A percentile compares a stretch with the other conserved stretches of the same genome.
Conservation (phyloP, 2,888 invertebrate species). For the Drosophila dives region DNA sequence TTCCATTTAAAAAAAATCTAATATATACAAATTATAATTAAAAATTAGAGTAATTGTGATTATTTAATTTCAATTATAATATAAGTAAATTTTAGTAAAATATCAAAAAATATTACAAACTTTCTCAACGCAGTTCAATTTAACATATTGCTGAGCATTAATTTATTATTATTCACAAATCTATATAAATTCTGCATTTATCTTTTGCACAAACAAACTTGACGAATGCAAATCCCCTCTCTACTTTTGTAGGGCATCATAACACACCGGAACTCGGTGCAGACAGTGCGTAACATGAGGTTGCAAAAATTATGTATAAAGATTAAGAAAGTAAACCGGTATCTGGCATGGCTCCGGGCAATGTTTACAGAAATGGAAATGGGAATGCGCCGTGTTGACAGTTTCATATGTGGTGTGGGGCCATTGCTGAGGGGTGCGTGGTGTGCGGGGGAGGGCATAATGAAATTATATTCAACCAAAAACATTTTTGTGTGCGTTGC, state of each 20-base stretch:
- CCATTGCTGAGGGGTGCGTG: neutral
- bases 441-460: slow-evolving; percentile 21
- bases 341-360: slow-evolving; percentile 60
- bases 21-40: neutral
- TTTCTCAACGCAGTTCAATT: neutral
- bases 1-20: neutral
- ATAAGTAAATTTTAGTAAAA: neutral
- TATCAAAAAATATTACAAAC: neutral
- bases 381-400: slow-evolving; percentile 63
- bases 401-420: slow-evolving; percentile 33
- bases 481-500: slow-evolving; percentile 28
- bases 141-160: neutral
- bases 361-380: slow-evolving; percentile 31
- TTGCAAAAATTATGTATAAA: slow-evolving; percentile 72
- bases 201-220: neutral
- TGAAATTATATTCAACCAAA: slow-evolving; percentile 51
- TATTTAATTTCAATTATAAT: neutral
- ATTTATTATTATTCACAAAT: neutral
- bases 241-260: slow-evolving; percentile 8
- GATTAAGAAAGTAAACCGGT: slow-evolving; percentile 78
- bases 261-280: slow-evolving; percentile 22
- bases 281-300: slow-evolving; percentile 59
- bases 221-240: neutral
- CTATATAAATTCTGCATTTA: neutral
- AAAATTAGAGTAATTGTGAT: neutral